Conservation (phyloP, 2,113 vertebrate species). For the Pimephales promelas region DNA sequence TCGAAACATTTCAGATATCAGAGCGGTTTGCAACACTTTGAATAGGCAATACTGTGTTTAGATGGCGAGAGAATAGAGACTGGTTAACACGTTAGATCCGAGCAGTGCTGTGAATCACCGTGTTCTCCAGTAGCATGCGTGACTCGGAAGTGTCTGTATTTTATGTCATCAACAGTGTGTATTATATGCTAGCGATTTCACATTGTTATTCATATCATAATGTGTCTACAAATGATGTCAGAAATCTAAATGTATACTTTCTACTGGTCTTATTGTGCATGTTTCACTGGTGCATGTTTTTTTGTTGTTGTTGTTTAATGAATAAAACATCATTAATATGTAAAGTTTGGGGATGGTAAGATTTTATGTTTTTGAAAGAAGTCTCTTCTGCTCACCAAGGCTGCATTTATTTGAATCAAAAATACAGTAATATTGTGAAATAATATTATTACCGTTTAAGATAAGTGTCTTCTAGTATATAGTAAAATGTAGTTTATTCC, state of each 20-base stretch:
- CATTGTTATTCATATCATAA: conserved; percentile 1
- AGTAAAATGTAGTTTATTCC: not conserved
- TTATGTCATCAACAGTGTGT: not conserved
- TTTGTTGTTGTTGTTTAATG: not conserved
- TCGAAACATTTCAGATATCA: not conserved
- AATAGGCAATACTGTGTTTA: conserved; percentile 10
- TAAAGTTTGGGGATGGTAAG: not conserved
- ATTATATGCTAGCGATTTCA: not conserved
- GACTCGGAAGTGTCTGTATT: conserved; percentile 10
- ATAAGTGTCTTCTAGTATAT: not conserved
- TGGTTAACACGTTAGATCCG: conserved; percentile 1
- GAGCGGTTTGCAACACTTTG: not conserved
- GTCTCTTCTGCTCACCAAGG: not conserved
- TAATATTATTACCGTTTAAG: not conserved
- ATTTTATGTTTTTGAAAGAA: not conserved
- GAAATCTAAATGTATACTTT: not conserved
- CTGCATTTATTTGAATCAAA: conserved; percentile 1
- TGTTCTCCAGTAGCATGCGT: conserved; percentile 10
- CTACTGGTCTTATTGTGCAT: not conserved
- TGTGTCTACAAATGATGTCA: not conserved
- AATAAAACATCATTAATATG: not conserved
- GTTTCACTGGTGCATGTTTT: not conserved
- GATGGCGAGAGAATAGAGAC: not conserved
- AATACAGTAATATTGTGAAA: not conserved
- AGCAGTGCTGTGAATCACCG: conserved; percentile 6